phyloP scores from a whole-genome alignment of 2,113 vertebrate species.

The Nesogale talazaci region DNA sequence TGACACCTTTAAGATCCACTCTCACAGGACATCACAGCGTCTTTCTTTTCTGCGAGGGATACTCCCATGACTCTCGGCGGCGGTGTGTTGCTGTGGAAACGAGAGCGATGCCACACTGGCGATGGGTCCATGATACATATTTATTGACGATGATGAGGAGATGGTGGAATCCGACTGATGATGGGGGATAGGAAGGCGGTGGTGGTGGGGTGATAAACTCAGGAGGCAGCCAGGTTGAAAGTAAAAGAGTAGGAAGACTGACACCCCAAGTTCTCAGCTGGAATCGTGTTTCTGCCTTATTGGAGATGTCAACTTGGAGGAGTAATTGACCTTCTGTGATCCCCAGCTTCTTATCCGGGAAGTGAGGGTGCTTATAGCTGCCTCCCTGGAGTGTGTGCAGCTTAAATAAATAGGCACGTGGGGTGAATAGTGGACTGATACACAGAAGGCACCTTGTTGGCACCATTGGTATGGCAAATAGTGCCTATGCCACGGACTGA shows the following conservation, averaged over 20 bases:
- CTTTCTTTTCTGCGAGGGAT: conserved; percentile 73
- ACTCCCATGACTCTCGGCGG: conserved; percentile 68
- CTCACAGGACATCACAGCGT: conserved; percentile 74
- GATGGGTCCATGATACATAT: conserved; percentile 78
- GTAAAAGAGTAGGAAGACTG: not conserved
- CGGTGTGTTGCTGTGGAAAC: conserved; percentile 86
- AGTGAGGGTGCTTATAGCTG: not conserved
- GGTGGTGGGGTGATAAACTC: conserved; percentile 25
- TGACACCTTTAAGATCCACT: conserved; percentile 76
- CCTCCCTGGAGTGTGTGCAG: not conserved
- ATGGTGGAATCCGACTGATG: not conserved
- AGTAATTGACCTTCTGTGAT: conserved; percentile 1
- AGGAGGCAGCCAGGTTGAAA: not conserved
- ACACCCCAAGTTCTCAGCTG: not conserved
- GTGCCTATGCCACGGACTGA: not conserved
- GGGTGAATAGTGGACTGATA: not conserved
- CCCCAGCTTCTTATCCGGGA: conserved; percentile 10
- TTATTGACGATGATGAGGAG: conserved; percentile 77
- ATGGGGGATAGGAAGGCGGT: not conserved
- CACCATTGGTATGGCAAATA: not conserved
- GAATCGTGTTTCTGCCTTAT: not conserved
- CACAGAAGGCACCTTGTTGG: not conserved
- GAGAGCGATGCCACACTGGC: conserved; percentile 71
- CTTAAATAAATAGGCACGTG: not conserved
- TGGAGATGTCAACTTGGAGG: not conserved